Evolutionary conservation across 2,888 invertebrate species (phyloP), one percentile per base, ranked within the genome.

Genomic region (Dolomedes plantarius): DNA sequence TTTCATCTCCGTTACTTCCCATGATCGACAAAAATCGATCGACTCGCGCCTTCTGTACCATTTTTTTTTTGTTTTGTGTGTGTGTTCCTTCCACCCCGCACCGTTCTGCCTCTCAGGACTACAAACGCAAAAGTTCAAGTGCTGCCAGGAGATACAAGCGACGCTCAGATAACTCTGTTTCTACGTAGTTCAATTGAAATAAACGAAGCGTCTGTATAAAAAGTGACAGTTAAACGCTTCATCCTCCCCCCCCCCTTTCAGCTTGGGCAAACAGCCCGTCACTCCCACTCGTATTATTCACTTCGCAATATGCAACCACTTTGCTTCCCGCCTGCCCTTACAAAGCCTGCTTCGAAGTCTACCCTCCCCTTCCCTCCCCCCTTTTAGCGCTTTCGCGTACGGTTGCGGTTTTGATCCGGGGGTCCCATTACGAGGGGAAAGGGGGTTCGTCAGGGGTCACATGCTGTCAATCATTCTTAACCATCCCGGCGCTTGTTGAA

Each of bases 301-400:
- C 31, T 67, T n/a, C 50, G 76, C 82, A 76, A 83, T 83, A 76
- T 83, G 82, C 71, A 76, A 83, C 82, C 76, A 83, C 82, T 83
- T 83, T 71, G 76, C 75, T 31, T 29, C 41, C 69, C 64, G 11
- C 27, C 9, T 41, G 46, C 50, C 79, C 41, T 23, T 36, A 39
- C 32, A n/a, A n/a, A n/a, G n/a, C 46, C 69, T 23, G 7, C 64
- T 29, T 7, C 5, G 36, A 7, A 5, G 36, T 77, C 69, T 62
- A 56, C 16, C 27, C 36, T 28, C 56, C 19, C 50, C 36, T 79
- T 56, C 23, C 39, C 23, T 74, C 7, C 29, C n/a, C 28, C 9
- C 29, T 23, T 23, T 39, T 73, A 69, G 69, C 81, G 29, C 81
- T 69, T 56, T 56, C 74, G 68, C 69, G 62, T 81, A 69, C 69